These are phyloP conservation scores for Theristicus caerulescens DNA, from an alignment of 2,113 vertebrate genomes.

Conservation along the genomic window DNA sequence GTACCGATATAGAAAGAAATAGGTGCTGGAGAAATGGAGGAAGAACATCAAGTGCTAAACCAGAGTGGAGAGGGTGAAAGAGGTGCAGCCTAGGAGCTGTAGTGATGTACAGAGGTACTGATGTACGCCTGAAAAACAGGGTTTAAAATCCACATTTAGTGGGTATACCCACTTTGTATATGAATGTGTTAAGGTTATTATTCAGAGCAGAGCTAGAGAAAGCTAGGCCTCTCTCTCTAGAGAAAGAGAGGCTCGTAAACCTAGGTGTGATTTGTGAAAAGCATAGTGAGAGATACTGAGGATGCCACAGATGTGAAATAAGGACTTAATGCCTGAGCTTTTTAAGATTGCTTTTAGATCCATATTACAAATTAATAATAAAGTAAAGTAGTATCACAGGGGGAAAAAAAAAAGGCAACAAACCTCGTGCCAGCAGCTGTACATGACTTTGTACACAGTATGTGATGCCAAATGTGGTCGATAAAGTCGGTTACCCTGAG, in stretches of 20 bases:
- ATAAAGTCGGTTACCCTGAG: constrained; percentile 82
- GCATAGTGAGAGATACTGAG: not conserved
- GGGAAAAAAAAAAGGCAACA: not conserved
- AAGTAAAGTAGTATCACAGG: not conserved
- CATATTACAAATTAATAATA: not conserved
- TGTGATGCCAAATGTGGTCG: constrained; percentile 78
- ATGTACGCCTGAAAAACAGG: not conserved
- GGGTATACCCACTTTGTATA: not conserved
- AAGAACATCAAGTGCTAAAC: not conserved
- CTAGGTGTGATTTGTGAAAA: not conserved
- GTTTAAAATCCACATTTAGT: not conserved
- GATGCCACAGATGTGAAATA: not conserved
- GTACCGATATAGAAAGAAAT: not conserved
- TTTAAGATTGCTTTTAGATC: not conserved
- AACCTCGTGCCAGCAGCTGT: constrained; percentile 91
- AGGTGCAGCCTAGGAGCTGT: not conserved
- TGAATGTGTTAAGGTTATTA: not conserved
- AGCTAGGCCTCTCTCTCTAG: too few species aligned
- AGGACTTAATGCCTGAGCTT: not conserved
- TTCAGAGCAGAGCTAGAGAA: not conserved
- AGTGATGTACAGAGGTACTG: not conserved
- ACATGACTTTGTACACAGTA: constrained; percentile 83
- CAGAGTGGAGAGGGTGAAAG: not conserved
- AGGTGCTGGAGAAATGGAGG: not conserved
- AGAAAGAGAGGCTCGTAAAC: not conserved